Evolutionary conservation across 2,113 vertebrate genomes (phyloP).

Genomic region (Polypterus senegalus): DNA sequence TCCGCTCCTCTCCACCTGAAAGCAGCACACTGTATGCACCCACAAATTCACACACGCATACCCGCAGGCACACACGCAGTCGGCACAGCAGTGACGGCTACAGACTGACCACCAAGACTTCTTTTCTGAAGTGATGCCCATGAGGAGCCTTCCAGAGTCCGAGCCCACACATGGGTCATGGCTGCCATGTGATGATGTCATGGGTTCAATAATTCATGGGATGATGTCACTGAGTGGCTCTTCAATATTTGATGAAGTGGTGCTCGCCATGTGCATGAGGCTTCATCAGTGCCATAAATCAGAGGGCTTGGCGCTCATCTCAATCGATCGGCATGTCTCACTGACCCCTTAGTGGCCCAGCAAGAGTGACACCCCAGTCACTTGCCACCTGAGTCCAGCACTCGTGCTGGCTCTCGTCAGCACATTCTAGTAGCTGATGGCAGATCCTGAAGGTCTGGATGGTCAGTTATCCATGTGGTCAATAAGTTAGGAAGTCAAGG

Average conservation of each 20-base stretch:
- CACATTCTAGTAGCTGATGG: no score
- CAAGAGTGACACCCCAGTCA: constrained; percentile 23
- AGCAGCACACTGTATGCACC: no score
- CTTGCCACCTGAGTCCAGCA: background rate
- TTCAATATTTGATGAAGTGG: constrained; percentile 36
- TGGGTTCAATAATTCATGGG: constrained; percentile 28
- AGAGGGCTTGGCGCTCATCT: background rate
- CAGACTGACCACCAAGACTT: constrained; percentile 3
- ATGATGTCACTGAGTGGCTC: constrained; percentile 32
- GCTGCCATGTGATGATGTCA: constrained; percentile 23
- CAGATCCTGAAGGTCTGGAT: no score
- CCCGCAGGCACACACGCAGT: constrained; percentile 7
- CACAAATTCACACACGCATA: background rate
- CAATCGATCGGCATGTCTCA: constrained; percentile 1
- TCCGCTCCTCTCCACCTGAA: no score
- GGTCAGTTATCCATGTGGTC: no score
- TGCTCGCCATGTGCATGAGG: constrained; percentile 20
- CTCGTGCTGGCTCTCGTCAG: background rate
- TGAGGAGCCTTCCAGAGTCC: constrained; percentile 3
- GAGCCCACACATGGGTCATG: constrained; percentile 1
- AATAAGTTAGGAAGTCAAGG: no score
- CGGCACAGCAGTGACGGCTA: background rate
- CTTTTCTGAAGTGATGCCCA: constrained; percentile 4
- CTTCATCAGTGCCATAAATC: constrained; percentile 22
- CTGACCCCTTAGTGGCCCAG: constrained; percentile 25